phyloP scores from a whole-genome alignment of 1,140 invertebrate genomes.

The Saccostrea echinata region DNA sequence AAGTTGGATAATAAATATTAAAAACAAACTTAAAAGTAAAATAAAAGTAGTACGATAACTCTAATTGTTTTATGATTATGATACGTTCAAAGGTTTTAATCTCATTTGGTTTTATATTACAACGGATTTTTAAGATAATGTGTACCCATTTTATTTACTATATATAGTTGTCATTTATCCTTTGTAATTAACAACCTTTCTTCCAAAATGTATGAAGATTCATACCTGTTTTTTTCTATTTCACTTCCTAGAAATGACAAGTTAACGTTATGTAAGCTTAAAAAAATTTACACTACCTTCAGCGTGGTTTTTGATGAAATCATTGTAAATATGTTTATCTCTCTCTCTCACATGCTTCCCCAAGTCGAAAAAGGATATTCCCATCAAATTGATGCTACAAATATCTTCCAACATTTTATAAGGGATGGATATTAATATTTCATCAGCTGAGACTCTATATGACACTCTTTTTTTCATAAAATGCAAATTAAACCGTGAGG shows the following conservation, averaged over 20 bases:
- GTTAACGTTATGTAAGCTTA: not conserved
- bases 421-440: slow-evolving; percentile 21
- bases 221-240: too few relatives aligned
- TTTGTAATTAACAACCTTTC: too few relatives aligned
- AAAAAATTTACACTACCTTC: not conserved
- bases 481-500: slow-evolving; percentile 19
- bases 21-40: too few relatives aligned
- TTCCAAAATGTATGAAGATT: too few relatives aligned
- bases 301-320: not conserved
- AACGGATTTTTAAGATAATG: too few relatives aligned
- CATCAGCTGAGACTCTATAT: not conserved
- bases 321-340: not conserved
- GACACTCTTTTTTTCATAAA: slow-evolving; percentile 24
- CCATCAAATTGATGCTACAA: not conserved
- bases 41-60: too few relatives aligned
- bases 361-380: not conserved
- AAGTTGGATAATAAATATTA: too few relatives aligned
- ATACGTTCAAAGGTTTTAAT: too few relatives aligned
- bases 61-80: too few relatives aligned
- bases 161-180: too few relatives aligned
- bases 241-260: not conserved
- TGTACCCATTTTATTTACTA: too few relatives aligned
- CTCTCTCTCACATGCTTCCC: slow-evolving; percentile 22
- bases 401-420: slow-evolving; percentile 1
- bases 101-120: too few relatives aligned